These are phyloP conservation scores for Nycticebus coucang DNA, from an alignment of 2,113 vertebrate species.

Conservation along the genomic window DNA sequence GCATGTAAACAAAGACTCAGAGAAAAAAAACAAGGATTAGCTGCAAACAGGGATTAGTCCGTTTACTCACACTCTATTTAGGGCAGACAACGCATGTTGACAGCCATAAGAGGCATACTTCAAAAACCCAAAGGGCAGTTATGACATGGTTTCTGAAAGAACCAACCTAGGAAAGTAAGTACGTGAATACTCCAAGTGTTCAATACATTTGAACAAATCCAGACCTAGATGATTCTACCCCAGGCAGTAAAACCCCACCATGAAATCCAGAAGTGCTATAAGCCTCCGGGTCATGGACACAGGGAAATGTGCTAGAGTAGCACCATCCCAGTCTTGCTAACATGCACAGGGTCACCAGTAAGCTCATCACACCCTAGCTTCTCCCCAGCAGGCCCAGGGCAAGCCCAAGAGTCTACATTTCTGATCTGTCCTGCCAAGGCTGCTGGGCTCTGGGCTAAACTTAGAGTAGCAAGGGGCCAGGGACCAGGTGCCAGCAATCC, in stretches of 20 bases:
- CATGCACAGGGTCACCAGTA: neutral
- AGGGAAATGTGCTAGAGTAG: too few relatives aligned
- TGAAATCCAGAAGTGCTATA: neutral
- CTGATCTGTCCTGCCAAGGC: neutral
- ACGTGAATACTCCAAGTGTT: too few relatives aligned
- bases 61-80: neutral
- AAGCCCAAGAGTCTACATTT: neutral
- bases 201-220: neutral
- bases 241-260: neutral
- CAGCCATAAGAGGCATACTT: neutral
- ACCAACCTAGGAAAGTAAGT: neutral
- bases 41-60: neutral
- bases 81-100: neutral
- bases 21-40: neutral
- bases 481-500: too few relatives aligned
- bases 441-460: neutral
- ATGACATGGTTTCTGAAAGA: neutral
- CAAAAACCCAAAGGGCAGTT: neutral
- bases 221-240: neutral
- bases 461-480: neutral
- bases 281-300: neutral
- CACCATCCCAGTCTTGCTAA: neutral
- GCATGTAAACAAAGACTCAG: neutral
- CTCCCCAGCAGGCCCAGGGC: neutral
- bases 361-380: neutral